Percentiles rank a stretch among this genome's conserved stretches.
These are phyloP conservation scores for Atta texana DNA, from an alignment of 1,140 invertebrate genomes.

Conservation along the genomic window DNA sequence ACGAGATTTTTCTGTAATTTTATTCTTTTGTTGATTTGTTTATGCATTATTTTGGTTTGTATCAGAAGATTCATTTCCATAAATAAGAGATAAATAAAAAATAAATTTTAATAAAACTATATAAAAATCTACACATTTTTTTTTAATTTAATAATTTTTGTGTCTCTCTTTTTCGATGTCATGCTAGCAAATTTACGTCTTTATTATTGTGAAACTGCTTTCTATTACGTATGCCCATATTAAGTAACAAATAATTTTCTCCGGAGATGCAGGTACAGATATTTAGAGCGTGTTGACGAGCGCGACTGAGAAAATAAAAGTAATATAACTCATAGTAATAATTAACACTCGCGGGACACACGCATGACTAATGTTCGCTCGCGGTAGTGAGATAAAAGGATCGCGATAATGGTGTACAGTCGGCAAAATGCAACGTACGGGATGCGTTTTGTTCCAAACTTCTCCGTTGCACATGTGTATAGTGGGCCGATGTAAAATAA, in stretches of 20 bases:
- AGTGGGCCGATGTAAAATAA: constrained; percentile 15
- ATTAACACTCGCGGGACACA: constrained; percentile 22
- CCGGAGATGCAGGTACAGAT: neutral
- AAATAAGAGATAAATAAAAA: neutral
- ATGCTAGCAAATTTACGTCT: neutral
- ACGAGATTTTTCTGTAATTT: neutral
- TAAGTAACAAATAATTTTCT: neutral
- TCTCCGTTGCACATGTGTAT: neutral
- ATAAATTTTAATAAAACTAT: neutral
- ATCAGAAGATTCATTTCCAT: neutral
- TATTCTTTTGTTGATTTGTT: neutral
- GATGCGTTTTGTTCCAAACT: constrained; percentile 10
- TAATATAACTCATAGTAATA: constrained; percentile 22
- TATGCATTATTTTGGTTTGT: neutral
- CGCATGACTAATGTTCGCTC: constrained; percentile 33
- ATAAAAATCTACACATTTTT: neutral
- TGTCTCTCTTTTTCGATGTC: neutral
- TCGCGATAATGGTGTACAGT: constrained; percentile 33
- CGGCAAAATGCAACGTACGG: constrained; percentile 7
- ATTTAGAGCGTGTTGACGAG: neutral
- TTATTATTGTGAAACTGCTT: neutral
- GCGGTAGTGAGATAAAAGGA: neutral
- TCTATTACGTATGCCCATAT: neutral
- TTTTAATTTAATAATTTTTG: neutral
- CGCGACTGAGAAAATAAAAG: neutral